Evolutionary conservation across 2,113 vertebrate species (phyloP), one percentile per base, ranked within the genome.

Genomic region (Oreamnos americanus): DNA sequence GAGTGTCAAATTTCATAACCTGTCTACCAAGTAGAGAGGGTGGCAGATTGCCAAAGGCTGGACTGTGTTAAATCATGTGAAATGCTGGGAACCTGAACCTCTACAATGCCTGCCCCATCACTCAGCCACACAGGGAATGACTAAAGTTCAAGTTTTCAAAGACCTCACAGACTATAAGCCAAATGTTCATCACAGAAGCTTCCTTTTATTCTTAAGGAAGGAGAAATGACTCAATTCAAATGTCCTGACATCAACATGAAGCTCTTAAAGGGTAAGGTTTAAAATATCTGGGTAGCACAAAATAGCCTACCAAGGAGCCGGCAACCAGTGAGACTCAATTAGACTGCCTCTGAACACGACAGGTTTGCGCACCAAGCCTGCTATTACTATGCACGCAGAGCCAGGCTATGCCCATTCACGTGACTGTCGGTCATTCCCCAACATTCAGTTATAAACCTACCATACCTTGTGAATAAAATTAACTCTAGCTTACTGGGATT

Each of bases 41-140:
- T 87, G 94, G 98, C 85, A 93, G 87, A 57, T 28, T 94, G 98
- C 97, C 97, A 97, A 96, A 87, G 91, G 58, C 92, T 92, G 88
- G 55, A 60, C 76, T 71, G 76, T 30, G 85, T 87, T 94, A 53
- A 79, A 82, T 82, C 95, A 30, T 36, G 67, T 71, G 97, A 96
- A 74, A 88, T 30, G 49, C 94, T 90, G 94, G 85, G 95, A 97
- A 96, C 67, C 3, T 81, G 94, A 95, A 58, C 67, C 92, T 88
- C 96, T 47, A 5, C 10, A 23, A 30, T 12, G 94, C 36, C 67
- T 26, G 91, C 43, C 88, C 90, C 49, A 51, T 78, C 84, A 53
- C 78, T 97, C 71, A 60, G 95, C 67, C n/a, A 23, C 97, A 30
- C 7, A 76, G 51, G 10, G 51, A 67, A n/a, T 74, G 88, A 87